Percentiles rank a stretch among this genome's conserved stretches.
Conservation (phyloP, 2,888 invertebrate species). For the Mesoligia furuncula region DNA sequence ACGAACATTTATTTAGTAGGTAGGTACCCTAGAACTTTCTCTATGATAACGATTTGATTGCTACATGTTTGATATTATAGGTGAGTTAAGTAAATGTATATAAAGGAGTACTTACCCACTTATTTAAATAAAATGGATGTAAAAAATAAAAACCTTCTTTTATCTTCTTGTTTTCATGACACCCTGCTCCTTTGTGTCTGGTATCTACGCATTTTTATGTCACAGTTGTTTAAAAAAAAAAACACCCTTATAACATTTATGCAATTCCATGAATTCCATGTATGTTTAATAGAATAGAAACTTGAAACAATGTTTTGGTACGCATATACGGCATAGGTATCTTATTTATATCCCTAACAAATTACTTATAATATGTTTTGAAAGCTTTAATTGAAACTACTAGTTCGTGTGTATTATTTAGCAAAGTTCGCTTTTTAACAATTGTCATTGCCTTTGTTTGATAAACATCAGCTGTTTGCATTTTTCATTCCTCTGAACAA, state of each 20-base stretch:
- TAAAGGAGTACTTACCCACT: not conserved
- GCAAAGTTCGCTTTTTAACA: not conserved
- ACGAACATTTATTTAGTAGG: constrained; percentile 20
- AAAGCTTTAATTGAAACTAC: not conserved
- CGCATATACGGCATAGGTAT: not conserved
- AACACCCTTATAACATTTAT: not conserved
- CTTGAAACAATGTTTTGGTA: not conserved
- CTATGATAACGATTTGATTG: not conserved
- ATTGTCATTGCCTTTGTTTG: not conserved
- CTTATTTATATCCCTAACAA: not conserved
- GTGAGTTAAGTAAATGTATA: no score
- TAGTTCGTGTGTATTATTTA: not conserved
- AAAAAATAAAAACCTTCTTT: not conserved
- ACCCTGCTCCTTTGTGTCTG: constrained; percentile 45
- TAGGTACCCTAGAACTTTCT: not conserved
- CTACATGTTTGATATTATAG: not conserved
- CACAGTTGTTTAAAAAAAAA: constrained; percentile 19
- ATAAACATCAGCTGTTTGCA: not conserved
- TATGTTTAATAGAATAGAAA: not conserved
- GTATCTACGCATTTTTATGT: constrained; percentile 55
- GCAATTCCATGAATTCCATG: not conserved
- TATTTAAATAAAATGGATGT: not conserved
- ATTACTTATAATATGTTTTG: not conserved
- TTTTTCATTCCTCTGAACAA: not conserved
- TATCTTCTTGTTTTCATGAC: constrained; percentile 44